Evolutionary conservation across 2,113 vertebrate genomes (phyloP).

Genomic region (Pleuronectes platessa): DNA sequence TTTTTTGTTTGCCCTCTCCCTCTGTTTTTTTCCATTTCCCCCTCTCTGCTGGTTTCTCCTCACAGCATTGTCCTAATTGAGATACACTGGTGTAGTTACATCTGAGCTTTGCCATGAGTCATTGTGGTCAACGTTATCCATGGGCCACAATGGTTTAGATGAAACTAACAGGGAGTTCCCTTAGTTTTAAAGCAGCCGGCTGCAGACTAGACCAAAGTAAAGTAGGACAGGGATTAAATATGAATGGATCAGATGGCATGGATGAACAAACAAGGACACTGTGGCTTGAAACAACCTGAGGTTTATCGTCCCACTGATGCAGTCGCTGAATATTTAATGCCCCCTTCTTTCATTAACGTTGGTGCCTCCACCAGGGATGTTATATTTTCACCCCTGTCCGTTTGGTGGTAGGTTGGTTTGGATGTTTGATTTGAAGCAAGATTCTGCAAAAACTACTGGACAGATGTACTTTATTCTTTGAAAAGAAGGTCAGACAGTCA

Average conservation of each 20-base stretch:
- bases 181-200: not conserved
- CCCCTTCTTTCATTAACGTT: not conserved
- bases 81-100: constrained; percentile 59
- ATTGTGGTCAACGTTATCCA: constrained; percentile 24
- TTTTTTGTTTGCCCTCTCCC: not conserved
- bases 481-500: no score
- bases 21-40: not conserved
- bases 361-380: no score
- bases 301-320: not conserved
- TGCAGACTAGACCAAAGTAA: not conserved
- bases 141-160: not conserved
- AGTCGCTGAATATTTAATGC: not conserved
- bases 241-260: not conserved
- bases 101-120: constrained; percentile 28
- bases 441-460: no score
- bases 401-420: no score
- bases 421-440: no score
- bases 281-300: not conserved
- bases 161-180: constrained; percentile 6
- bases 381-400: no score
- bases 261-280: constrained; percentile 9
- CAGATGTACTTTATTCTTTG: no score
- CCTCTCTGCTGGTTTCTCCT: not conserved
- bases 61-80: constrained; percentile 60
- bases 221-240: constrained; percentile 1